Base-by-base conservation (phyloP, 2,113 vertebrate genomes). In the Oncorhynchus clarkii region DNA sequence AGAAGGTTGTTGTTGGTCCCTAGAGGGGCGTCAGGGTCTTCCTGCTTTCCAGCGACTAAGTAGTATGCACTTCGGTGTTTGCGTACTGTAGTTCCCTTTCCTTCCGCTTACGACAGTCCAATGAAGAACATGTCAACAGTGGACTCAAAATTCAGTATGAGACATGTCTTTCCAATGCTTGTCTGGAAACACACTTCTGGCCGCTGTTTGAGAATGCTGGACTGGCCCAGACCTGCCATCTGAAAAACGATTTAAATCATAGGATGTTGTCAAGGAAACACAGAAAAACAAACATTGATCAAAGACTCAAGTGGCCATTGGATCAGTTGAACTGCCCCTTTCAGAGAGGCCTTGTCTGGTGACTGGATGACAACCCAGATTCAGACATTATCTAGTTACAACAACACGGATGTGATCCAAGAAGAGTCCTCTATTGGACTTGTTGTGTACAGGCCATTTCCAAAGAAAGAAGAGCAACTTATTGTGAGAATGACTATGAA, bases 41-140 rank as follows among this genome's bases (percentile, higher is more conserved):
- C 81, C 84, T 78, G 77, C 72, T 54, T 3, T 34, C 66, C 29
- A 20, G 69, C 49, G n/a, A 12, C 11, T 45, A 18, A 16, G 78
- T n/a, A 54, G 70, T 80, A 74, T 78, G 84, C 71, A 69, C 62
- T 69, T 59, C 9, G 14, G 77, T 60, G 84, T 81, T 67, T 80
- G 72, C 66, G 78, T 66, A 9, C 39, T 39, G 39, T 45, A 74
- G 78, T 45, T 84, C 51, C 14, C 14, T 77, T 65, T 67, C 39
- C 67, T 82, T 70, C 31, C 45, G 29, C 71, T 65, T 78, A 49
- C 1, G 62, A 83, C 78, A 81, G 76, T 80, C 70, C 82, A 82
- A 82, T 75, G 49, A 82, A 83, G 81, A 87, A 82, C 87, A 87
- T 72, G 83, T 87, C 88, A 84, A 79, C 2, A 6, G 64, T 77